Base-by-base conservation (phyloP, 2,888 invertebrate species). In the Strigamia maritima region DNA sequence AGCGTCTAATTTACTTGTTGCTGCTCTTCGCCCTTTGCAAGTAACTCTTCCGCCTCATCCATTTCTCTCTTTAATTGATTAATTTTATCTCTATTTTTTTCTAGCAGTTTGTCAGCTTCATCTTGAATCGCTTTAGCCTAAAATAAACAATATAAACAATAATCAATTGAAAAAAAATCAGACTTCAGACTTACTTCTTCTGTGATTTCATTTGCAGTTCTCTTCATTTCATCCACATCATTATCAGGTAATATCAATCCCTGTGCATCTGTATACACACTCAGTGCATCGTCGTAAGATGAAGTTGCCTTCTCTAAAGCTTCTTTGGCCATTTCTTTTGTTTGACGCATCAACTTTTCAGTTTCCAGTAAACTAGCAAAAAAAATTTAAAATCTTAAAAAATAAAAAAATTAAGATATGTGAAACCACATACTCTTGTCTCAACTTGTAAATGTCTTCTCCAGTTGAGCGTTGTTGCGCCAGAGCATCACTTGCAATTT, bases 201-300 rank as follows among this genome's bases (percentile, higher is more conserved):
- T 82, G 91, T 92, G 82, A 94, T 91, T 10, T 87, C 87, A 1
- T 89, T 87, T 0, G 94, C 91, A 80, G 92, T 91, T 3, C 88
- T 88, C 82, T 91, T 91, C 78, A 96, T 87, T 81, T 90, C 87
- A 0, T 88, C 88, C 0, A 93, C 88, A 84, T 97, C 91, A 19
- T 95, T 90, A 31, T 90, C 89, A 0, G 97, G 96, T 26, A 95
- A 88, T 35, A 90, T 88, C 0, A 96, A 89, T 49, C 92, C 91
- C 81, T 92, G 91, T 0, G 95, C 93, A 83, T 94, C 92, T 0
- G 91, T 91, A 82, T 94, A 90, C 6, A 95, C 88, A 1, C 92
- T 90, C 22, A 97, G 87, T 0, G 97, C 94, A 80, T 93, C 92
- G 22, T 93, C 91, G 84, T 94, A 93, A 0, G 94, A 94, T 77